Conservation (phyloP, 2,113 vertebrate species). For the Sialia sialis region DNA sequence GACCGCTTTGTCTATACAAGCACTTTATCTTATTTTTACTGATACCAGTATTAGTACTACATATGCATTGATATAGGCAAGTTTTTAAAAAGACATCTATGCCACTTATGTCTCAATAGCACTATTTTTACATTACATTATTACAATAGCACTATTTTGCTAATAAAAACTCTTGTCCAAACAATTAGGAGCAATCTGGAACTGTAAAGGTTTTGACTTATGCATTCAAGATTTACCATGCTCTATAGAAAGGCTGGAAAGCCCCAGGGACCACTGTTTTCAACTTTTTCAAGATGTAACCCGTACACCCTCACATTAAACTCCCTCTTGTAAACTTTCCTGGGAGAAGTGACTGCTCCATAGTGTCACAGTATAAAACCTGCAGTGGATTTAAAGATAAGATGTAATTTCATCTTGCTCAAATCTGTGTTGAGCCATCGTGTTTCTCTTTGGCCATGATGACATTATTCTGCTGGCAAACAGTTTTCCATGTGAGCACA, state of each 20-base stretch:
- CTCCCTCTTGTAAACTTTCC: not conserved
- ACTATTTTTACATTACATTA: not conserved
- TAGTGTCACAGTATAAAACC: not conserved
- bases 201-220: not conserved
- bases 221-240: not conserved
- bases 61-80: not conserved
- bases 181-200: not conserved
- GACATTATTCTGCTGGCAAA: not conserved
- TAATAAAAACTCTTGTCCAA: not conserved
- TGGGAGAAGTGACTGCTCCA: not conserved
- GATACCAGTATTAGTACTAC: not conserved
- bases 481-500: not conserved
- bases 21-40: not conserved
- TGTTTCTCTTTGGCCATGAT: not conserved
- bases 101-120: not conserved
- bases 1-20: not conserved
- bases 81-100: not conserved
- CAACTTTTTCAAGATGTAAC: not conserved
- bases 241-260: not conserved
- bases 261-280: not conserved
- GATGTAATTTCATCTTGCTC: not conserved
- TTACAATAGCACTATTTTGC: not conserved
- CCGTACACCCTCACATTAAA: not conserved
- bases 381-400: not conserved
- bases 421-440: not conserved